phyloP scores from a whole-genome alignment of 2,888 invertebrate species.

The Thecophora atra region DNA sequence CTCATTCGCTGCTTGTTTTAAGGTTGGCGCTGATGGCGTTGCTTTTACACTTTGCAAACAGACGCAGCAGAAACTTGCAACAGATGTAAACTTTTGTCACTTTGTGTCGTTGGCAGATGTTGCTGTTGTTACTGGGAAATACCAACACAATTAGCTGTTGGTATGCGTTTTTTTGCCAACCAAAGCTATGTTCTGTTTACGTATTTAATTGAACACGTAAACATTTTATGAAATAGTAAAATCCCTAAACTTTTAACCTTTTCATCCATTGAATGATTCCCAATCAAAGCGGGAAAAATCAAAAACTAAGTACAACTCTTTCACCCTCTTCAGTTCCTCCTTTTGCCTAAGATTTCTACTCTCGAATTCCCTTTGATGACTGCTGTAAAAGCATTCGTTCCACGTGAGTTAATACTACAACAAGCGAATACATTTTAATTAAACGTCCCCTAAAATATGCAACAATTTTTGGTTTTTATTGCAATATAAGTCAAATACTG shows the following conservation, averaged over 20 bases:
- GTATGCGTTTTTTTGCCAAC: constrained; percentile 9
- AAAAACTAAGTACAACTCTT: too few relatives aligned
- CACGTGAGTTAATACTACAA: too few relatives aligned
- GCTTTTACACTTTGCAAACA: neutral
- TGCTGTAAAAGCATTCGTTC: too few relatives aligned
- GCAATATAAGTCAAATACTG: neutral
- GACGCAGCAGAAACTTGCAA: neutral
- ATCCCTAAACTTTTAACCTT: too few relatives aligned
- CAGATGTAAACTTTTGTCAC: constrained; percentile 10
- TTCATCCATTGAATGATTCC: too few relatives aligned
- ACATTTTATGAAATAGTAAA: neutral
- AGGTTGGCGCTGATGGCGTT: neutral
- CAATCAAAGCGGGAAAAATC: too few relatives aligned
- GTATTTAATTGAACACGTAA: constrained; percentile 11
- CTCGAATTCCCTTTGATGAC: too few relatives aligned
- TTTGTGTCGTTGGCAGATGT: neutral
- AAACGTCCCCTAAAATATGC: neutral
- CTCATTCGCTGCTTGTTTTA: too few relatives aligned
- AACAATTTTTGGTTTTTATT: neutral
- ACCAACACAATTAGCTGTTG: constrained; percentile 4
- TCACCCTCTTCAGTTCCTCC: too few relatives aligned
- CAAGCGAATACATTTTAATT: neutral
- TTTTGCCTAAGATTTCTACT: too few relatives aligned
- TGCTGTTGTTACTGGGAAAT: neutral
- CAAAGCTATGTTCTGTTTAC: neutral